Conservation (phyloP, 2,797 vertebrate species). For the Dendrocincla fuliginosa region DNA sequence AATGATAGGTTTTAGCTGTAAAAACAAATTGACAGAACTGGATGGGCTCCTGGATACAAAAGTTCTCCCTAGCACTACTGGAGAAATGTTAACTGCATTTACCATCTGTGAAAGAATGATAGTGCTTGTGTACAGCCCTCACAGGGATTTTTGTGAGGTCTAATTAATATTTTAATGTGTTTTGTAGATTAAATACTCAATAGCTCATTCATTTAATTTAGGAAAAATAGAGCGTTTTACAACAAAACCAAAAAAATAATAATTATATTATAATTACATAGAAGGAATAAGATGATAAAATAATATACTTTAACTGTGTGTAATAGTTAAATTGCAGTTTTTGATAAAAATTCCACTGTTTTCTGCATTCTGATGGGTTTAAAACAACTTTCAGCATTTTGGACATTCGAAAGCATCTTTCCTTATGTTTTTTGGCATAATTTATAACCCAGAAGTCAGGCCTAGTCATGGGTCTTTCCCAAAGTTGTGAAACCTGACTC, state of each 20-base stretch:
- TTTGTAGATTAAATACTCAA: neutral
- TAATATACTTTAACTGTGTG: neutral
- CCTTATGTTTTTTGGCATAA: neutral
- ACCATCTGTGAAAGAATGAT: slow-evolving; percentile 23
- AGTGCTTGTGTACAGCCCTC: neutral
- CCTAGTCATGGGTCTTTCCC: neutral
- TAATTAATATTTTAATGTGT: slow-evolving; percentile 22
- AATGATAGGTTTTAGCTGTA: neutral
- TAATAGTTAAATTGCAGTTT: neutral
- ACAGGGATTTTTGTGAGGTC: neutral
- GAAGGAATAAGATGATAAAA: neutral
- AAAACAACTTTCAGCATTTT: neutral
- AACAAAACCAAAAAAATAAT: neutral
- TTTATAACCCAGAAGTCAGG: neutral
- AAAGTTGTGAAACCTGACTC: neutral
- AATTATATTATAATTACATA: neutral
- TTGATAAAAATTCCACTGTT: neutral
- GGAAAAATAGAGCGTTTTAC: neutral
- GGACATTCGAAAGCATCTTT: neutral
- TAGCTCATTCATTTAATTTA: neutral
- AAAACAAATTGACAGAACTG: slow-evolving; percentile 6
- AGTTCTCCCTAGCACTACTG: neutral
- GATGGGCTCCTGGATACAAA: neutral
- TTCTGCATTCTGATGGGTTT: neutral
- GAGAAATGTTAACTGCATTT: slow-evolving; percentile 8